These are phyloP conservation scores for Trididemnum nubilum DNA, from an alignment of 23 tunicate genomes.

Conservation along the genomic window DNA sequence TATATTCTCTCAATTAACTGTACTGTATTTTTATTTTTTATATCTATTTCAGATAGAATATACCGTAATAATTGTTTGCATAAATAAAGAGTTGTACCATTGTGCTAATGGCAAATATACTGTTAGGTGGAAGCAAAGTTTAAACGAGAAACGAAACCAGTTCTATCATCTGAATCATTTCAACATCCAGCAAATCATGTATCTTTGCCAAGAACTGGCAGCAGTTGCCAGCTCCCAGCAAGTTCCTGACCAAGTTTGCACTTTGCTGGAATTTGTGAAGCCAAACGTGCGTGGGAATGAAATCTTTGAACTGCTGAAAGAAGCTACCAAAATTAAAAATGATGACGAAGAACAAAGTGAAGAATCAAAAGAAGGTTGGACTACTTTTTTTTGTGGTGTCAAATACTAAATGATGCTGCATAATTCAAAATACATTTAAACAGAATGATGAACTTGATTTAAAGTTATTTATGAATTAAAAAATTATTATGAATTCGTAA, in stretches of 20 bases:
- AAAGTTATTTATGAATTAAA: too few relatives aligned
- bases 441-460: too few relatives aligned
- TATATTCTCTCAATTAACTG: too few relatives aligned
- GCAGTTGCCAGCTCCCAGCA: not conserved
- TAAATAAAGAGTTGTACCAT: too few relatives aligned
- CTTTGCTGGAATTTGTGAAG: constrained; percentile 37
- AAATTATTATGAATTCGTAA: too few relatives aligned
- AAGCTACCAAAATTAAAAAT: constrained; percentile 20
- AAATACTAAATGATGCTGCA: too few relatives aligned
- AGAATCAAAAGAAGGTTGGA: constrained; percentile 1
- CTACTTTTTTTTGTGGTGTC: too few relatives aligned
- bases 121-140: constrained; percentile 44
- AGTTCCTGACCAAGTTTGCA: constrained; percentile 63
- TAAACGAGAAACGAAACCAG: constrained; percentile 38
- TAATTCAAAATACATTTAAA: too few relatives aligned
- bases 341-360: constrained; percentile 4
- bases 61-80: too few relatives aligned
- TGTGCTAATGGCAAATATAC: too few relatives aligned
- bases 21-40: too few relatives aligned
- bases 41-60: too few relatives aligned
- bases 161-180: constrained; percentile 69
- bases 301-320: constrained; percentile 11
- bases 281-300: constrained; percentile 7
- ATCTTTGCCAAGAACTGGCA: constrained; percentile 62
- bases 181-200: constrained; percentile 61